Evolutionary conservation across 2,113 vertebrate genomes (phyloP).

Genomic region (Mesocricetus auratus): DNA sequence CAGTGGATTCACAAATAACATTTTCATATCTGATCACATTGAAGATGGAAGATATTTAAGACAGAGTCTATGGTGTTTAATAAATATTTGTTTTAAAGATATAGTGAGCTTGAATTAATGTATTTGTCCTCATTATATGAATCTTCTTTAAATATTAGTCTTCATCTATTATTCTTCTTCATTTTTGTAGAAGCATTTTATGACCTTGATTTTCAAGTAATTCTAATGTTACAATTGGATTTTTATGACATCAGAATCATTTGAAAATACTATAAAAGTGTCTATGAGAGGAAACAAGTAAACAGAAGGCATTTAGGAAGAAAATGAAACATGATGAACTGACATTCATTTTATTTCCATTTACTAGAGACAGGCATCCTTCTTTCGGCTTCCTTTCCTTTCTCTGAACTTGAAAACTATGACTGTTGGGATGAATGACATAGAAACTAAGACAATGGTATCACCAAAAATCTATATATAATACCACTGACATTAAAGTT

Average conservation of each 20-base stretch:
- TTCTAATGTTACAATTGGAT: background rate
- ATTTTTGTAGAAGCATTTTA: background rate
- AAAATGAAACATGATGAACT: background rate
- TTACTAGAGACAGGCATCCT: background rate
- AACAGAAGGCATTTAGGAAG: background rate
- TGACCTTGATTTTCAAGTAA: background rate
- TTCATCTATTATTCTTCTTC: background rate
- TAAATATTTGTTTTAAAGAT: slow-evolving; percentile 16
- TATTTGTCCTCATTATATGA: background rate
- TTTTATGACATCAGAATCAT: background rate
- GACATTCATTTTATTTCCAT: background rate
- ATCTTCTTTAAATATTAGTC: background rate
- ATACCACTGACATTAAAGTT: background rate
- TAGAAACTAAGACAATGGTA: background rate
- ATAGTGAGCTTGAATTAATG: background rate
- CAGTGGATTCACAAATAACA: background rate
- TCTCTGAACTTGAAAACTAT: background rate
- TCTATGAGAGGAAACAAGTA: background rate
- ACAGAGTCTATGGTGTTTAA: background rate
- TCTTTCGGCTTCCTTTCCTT: background rate
- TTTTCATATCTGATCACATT: background rate
- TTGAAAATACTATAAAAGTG: background rate
- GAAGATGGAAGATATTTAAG: background rate
- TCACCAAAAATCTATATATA: background rate
- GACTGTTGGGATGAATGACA: background rate